Percentiles rank a stretch among this genome's conserved stretches.
Evolutionary conservation across 2,888 invertebrate species (phyloP).

Genomic region (Aplocera efformata): DNA sequence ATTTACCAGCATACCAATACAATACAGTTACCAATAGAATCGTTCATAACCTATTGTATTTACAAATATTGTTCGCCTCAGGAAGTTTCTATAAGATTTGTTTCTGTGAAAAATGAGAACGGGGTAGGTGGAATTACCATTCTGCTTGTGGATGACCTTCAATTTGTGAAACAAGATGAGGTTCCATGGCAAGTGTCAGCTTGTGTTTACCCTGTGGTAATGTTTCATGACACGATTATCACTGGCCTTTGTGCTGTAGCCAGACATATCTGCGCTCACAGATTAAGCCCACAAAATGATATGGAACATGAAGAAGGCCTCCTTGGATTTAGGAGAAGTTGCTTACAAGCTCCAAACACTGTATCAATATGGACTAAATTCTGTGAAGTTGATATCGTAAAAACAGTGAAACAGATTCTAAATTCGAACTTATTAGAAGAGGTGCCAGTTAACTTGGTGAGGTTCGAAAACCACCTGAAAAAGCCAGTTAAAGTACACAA

Average conservation of each 20-base stretch:
- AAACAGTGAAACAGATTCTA: conserved; percentile 75
- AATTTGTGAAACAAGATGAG: conserved; percentile 43
- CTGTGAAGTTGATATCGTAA: conserved; percentile 91
- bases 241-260: conserved; percentile 89
- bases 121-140: conserved; percentile 31
- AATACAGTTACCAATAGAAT: conserved; percentile 76
- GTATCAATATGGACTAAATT: conserved; percentile 94
- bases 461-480: conserved; percentile 91
- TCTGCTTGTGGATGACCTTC: conserved; percentile 46
- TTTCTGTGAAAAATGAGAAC: conserved; percentile 41
- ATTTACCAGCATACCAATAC: conserved; percentile 33
- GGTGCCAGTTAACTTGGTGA: conserved; percentile 85
- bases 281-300: conserved; percentile 25
- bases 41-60: conserved; percentile 82
- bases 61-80: conserved; percentile 80
- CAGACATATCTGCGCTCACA: conserved; percentile 57
- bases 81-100: conserved; percentile 61
- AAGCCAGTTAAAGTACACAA: conserved; percentile 93
- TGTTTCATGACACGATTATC: conserved; percentile 81
- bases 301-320: conserved; percentile 73
- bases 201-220: conserved; percentile 83
- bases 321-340: conserved; percentile 89
- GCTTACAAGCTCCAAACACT: conserved; percentile 91
- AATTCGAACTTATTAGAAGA: conserved; percentile 32
- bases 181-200: conserved; percentile 71